A percentile compares a stretch with the other conserved stretches of the same genome.
Conservation (phyloP, 2,888 invertebrate species). For the Coenonympha arcania region DNA sequence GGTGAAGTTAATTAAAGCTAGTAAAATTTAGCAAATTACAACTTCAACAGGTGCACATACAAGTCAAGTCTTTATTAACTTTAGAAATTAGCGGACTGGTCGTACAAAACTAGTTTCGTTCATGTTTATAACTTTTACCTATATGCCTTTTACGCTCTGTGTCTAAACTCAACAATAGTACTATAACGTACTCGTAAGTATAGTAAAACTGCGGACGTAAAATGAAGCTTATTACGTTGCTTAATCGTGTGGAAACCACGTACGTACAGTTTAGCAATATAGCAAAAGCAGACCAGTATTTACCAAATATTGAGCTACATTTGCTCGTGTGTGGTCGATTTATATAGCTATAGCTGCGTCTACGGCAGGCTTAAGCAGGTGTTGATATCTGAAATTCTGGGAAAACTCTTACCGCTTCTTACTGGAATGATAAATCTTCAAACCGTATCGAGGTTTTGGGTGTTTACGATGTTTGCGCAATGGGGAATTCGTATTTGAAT, state of each 20-base stretch:
- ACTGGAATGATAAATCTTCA: conserved; percentile 20
- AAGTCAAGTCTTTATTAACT: neutral
- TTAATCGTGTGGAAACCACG: too few species aligned
- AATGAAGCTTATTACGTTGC: too few species aligned
- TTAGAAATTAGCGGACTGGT: neutral
- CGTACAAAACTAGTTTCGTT: neutral
- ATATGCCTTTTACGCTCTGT: neutral
- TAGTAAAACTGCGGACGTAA: too few species aligned
- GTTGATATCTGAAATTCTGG: neutral
- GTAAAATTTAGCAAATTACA: neutral
- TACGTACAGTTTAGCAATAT: too few species aligned
- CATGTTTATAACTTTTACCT: too few species aligned
- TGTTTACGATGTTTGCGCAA: conserved; percentile 24
- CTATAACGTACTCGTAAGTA: too few species aligned
- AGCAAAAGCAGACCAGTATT: too few species aligned
- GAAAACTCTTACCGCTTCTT: neutral
- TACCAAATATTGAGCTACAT: too few species aligned
- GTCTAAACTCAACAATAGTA: neutral
- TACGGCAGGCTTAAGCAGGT: too few species aligned
- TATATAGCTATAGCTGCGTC: too few species aligned
- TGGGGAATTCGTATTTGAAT: neutral
- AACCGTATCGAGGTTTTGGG: conserved; percentile 20
- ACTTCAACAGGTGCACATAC: neutral
- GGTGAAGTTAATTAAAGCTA: neutral
- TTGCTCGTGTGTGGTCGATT: too few species aligned